A percentile compares a stretch with the other conserved stretches of the same genome.
Evolutionary conservation across 2,888 invertebrate species (phyloP).

Genomic region (Malthinus flaveolus): DNA sequence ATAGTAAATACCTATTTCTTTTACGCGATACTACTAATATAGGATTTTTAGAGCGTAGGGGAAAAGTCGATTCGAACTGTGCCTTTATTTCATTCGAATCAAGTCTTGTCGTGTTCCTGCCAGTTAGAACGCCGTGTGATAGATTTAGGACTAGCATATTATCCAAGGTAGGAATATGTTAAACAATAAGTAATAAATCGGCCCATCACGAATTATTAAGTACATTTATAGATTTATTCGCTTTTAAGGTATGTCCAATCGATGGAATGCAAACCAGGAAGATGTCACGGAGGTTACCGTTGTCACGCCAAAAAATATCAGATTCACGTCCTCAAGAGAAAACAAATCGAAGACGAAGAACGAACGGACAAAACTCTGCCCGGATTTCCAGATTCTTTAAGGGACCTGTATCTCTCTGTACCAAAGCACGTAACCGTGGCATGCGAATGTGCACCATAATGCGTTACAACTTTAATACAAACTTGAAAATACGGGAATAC

Average conservation of each 20-base stretch:
- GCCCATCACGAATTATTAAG: too few species aligned
- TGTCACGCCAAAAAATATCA: constrained; percentile 46
- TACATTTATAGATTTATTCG: background rate
- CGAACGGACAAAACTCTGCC: constrained; percentile 30
- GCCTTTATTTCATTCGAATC: background rate
- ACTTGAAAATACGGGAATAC: background rate
- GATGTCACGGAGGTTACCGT: constrained; percentile 41
- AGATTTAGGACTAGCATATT: constrained; percentile 17
- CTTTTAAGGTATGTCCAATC: constrained; percentile 44
- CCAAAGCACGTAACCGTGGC: constrained; percentile 46
- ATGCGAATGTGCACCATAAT: constrained; percentile 49
- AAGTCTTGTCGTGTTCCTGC: constrained; percentile 15
- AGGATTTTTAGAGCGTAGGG: constrained; percentile 2
- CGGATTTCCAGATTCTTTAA: constrained; percentile 43
- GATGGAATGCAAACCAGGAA: constrained; percentile 44
- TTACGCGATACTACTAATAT: too few species aligned
- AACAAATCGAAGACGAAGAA: constrained; percentile 24
- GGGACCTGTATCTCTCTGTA: constrained; percentile 47
- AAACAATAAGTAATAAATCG: too few species aligned
- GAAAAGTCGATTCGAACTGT: constrained; percentile 7
- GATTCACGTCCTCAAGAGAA: constrained; percentile 46
- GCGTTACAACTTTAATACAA: background rate
- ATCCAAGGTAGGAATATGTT: constrained; percentile 17
- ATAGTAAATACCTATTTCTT: too few species aligned
- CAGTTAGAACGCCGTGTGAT: background rate